These are phyloP conservation scores for Dysmachus trigonus DNA, from an alignment of 2,888 invertebrate species.

Conservation along the genomic window DNA sequence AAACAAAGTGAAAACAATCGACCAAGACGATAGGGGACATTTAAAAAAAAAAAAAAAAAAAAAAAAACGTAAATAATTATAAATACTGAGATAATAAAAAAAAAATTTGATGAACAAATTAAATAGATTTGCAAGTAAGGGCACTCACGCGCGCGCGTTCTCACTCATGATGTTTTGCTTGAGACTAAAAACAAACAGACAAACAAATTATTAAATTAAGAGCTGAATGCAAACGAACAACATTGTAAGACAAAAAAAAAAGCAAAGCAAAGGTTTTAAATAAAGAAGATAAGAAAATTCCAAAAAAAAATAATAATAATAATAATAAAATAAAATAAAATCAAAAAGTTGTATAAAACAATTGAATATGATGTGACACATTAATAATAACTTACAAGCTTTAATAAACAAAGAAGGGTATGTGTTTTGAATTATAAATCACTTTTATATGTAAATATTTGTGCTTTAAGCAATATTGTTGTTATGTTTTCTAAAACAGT, in stretches of 20 bases:
- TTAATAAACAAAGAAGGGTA: constrained; percentile 25
- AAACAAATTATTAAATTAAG: constrained; percentile 19
- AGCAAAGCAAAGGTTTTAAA: background rate
- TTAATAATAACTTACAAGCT: constrained; percentile 32
- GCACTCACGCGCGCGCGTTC: constrained; percentile 44
- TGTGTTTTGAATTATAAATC: constrained; percentile 22
- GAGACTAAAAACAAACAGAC: constrained; percentile 19
- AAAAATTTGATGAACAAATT: constrained; percentile 1
- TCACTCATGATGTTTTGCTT: constrained; percentile 46
- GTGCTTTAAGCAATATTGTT: constrained; percentile 37
- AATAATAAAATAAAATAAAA: background rate
- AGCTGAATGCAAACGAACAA: constrained; percentile 9
- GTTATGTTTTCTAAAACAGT: constrained; percentile 12
- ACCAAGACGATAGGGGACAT: constrained; percentile 4
- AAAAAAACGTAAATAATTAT: background rate
- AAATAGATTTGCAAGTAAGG: constrained; percentile 6
- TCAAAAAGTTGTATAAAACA: background rate
- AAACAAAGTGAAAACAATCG: constrained; percentile 17
- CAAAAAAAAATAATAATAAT: background rate
- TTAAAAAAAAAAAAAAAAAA: background rate
- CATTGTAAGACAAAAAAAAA: background rate
- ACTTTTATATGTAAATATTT: constrained; percentile 33
- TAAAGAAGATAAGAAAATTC: background rate
- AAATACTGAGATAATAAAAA: constrained; percentile 15
- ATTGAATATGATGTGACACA: constrained; percentile 9